Conservation (phyloP, 2,797 vertebrate species). For the Paguma larvata region DNA sequence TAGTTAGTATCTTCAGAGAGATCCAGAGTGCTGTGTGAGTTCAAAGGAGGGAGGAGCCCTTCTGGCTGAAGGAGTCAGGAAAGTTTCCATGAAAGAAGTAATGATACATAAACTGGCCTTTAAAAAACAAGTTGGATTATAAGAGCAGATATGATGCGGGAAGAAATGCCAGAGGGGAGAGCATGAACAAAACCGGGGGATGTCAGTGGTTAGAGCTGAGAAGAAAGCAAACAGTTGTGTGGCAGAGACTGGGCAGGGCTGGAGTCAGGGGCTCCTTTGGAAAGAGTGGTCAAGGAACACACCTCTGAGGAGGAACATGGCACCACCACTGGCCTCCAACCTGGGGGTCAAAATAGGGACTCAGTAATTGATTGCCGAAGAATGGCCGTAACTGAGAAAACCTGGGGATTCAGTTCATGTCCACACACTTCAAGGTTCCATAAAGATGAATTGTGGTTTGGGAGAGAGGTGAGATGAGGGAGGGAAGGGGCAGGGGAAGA, state of each 20-base stretch:
- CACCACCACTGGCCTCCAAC: neutral
- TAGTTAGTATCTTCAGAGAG: neutral
- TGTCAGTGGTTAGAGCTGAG: neutral
- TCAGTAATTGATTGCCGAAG: neutral
- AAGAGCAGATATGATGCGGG: rapidly evolving
- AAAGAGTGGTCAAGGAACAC: neutral
- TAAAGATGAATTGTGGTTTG: neutral
- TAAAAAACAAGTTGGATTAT: neutral
- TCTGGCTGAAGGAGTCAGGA: neutral
- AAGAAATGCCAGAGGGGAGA: neutral
- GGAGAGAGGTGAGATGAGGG: neutral
- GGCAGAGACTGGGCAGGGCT: neutral
- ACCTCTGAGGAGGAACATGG: neutral
- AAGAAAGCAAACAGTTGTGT: neutral
- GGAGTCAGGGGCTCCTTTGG: neutral
- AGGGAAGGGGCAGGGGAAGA: neutral
- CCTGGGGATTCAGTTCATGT: neutral
- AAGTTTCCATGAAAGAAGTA: neutral
- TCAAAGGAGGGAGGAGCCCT: neutral
- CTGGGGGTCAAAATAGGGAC: neutral
- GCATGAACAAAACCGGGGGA: neutral
- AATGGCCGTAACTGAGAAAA: neutral
- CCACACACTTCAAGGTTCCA: neutral
- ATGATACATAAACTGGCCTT: neutral
- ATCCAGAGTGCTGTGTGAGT: neutral